Evolutionary conservation across 2,113 vertebrate genomes (phyloP), one percentile per base, ranked within the genome.

Genomic region (Hippocampus guttulatus): DNA sequence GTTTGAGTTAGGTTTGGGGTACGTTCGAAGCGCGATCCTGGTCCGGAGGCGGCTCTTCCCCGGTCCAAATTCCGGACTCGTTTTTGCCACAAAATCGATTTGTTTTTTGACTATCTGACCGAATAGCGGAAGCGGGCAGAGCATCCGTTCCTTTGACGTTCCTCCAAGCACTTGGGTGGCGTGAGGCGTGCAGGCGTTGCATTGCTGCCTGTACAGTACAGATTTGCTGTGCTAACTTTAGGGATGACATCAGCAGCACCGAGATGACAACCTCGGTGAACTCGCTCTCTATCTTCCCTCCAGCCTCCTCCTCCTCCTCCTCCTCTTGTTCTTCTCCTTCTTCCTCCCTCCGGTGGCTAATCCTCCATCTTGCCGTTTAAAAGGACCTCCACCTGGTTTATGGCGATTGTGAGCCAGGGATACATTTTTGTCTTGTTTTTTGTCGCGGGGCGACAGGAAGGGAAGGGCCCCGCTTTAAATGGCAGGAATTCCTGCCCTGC

Each of bases 171-270:
- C 27, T 33, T 33, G 33, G 18, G 60, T 20, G 14, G 30, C 61
- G n/a, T 63, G 21, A 63, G 33, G 20, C 20, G 40, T n/a, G 33
- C 21, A 10, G 52, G 9, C 10, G 52, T 41, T 7, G 27, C 57
- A 25, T 57, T n/a, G 41, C 1, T 21, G 7, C 14, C 64, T 30
- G 72, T 77, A 74, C 77, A 73, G 71, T 73, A 79, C 10, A 45
- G 12, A 4, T 21, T 70, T 27, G 91, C 87, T 91, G 84, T 91
- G 84, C 83, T 96, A 96, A 95, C 94, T 96, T 95, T 95, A 95
- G 94, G 92, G 92, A 94, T 96, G 93, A 94, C 95, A 94, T 96
- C 95, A 96, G 91, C 92, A 76, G 90, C 85, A 60, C 88, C 88
- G 88, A 94, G 88, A 92, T 93, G 92, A 92, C 92, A 91, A 93